Conservation (phyloP, 2,797 vertebrate genomes). For the Gambelia wislizenii region DNA sequence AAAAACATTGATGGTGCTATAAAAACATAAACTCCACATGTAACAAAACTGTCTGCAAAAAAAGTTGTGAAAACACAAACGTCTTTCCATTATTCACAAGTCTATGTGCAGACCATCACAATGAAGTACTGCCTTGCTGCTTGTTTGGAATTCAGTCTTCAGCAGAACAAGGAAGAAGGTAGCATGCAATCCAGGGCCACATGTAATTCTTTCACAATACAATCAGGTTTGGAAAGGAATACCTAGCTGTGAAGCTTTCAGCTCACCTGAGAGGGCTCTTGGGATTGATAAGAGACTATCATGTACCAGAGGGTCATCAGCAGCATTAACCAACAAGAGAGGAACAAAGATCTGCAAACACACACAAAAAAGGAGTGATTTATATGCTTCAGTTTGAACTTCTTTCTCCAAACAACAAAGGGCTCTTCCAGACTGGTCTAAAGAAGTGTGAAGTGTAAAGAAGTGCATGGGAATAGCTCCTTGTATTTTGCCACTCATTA, state of each 20-base stretch:
- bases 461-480: no score
- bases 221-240: not conserved
- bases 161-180: conserved; percentile 16
- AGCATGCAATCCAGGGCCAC: conserved; percentile 11
- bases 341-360: conserved; percentile 90
- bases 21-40: not conserved
- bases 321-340: conserved; percentile 94
- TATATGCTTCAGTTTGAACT: not conserved
- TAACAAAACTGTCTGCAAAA: no score
- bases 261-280: conserved; percentile 92
- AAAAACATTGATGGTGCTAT: not conserved
- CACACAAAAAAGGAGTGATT: not conserved
- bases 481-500: no score
- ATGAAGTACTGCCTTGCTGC: not conserved
- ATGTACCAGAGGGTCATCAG: conserved; percentile 95
- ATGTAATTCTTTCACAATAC: not conserved
- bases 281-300: conserved; percentile 94
- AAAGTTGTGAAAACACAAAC: not conserved
- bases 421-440: not conserved
- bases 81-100: not conserved
- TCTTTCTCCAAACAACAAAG: not conserved
- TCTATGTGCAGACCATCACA: not conserved
- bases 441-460: no score
- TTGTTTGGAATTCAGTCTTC: conserved; percentile 2
- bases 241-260: not conserved